Evolutionary conservation across 2,797 vertebrate genomes (phyloP).

Genomic region (Labeo calbasu): DNA sequence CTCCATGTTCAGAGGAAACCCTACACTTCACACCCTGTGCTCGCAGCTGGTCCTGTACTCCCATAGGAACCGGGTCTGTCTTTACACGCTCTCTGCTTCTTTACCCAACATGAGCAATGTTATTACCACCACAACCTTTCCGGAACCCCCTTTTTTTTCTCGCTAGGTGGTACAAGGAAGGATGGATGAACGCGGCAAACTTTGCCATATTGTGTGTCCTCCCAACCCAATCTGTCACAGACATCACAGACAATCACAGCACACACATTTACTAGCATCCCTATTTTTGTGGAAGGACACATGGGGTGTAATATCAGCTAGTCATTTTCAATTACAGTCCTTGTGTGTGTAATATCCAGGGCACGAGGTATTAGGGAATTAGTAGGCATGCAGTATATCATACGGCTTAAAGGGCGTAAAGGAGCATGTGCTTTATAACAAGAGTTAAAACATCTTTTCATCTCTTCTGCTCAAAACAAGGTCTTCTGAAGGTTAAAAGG

Average conservation of each 20-base stretch:
- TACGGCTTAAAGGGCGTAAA: slow-evolving; percentile 59
- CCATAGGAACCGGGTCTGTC: slow-evolving; percentile 67
- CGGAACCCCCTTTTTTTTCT: slow-evolving; percentile 50
- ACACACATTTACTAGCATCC: not conserved
- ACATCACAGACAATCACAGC: not conserved
- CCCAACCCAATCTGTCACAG: not conserved
- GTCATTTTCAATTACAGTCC: slow-evolving; percentile 78
- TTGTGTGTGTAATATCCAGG: slow-evolving; percentile 71
- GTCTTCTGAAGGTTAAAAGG: slow-evolving; percentile 53
- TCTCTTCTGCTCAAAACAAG: slow-evolving; percentile 29
- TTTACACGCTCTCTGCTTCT: slow-evolving; percentile 67
- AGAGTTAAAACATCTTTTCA: slow-evolving; percentile 46
- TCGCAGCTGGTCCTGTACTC: slow-evolving; percentile 67
- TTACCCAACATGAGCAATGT: slow-evolving; percentile 69
- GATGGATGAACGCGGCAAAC: slow-evolving; percentile 13
- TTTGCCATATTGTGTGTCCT: slow-evolving; percentile 25
- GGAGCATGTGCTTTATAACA: slow-evolving; percentile 65
- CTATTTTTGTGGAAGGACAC: slow-evolving; percentile 31
- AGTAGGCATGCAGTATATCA: slow-evolving; percentile 71
- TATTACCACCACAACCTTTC: slow-evolving; percentile 69
- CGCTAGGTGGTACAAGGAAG: slow-evolving; percentile 20
- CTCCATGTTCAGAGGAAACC: slow-evolving; percentile 72
- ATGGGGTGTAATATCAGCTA: slow-evolving; percentile 71
- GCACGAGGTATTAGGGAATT: slow-evolving; percentile 58
- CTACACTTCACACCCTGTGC: slow-evolving; percentile 73